phyloP scores from a whole-genome alignment of 2,797 vertebrate genomes.

The Urocyon cinereoargenteus region DNA sequence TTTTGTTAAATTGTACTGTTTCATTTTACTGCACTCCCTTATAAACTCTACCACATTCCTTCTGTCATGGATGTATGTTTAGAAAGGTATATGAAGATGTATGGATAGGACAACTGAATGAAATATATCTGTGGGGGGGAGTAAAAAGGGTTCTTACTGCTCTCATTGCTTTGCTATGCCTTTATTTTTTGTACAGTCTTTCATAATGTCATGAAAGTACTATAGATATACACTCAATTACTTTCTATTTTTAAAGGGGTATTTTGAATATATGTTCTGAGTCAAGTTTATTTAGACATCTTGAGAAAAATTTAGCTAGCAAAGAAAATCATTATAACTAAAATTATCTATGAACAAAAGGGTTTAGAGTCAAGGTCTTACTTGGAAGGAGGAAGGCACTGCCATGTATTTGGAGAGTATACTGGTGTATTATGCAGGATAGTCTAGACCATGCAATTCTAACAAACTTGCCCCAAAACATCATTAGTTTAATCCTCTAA shows the following conservation, averaged over 20 bases:
- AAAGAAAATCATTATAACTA: conserved; percentile 40
- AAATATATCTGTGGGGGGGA: background rate
- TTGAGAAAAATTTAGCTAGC: background rate
- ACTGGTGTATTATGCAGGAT: background rate
- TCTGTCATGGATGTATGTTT: background rate
- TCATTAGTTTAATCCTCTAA: background rate
- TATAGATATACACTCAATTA: background rate
- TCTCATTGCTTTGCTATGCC: background rate
- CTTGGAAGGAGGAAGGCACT: background rate
- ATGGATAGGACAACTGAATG: background rate
- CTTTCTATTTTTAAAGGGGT: conserved; percentile 23
- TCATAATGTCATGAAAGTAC: conserved; percentile 12
- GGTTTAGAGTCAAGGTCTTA: background rate
- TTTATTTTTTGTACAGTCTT: background rate
- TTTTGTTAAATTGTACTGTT: background rate
- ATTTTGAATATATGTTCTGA: background rate
- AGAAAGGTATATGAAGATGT: background rate
- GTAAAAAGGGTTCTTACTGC: background rate
- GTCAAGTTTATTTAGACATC: background rate
- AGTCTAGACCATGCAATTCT: background rate
- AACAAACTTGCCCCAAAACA: background rate
- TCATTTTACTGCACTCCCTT: background rate
- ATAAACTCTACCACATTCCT: background rate
- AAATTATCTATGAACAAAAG: background rate
- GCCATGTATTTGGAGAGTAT: background rate